Evolutionary conservation across 2,797 vertebrate genomes (phyloP).

Genomic region (Cyprinodon diabolis): DNA sequence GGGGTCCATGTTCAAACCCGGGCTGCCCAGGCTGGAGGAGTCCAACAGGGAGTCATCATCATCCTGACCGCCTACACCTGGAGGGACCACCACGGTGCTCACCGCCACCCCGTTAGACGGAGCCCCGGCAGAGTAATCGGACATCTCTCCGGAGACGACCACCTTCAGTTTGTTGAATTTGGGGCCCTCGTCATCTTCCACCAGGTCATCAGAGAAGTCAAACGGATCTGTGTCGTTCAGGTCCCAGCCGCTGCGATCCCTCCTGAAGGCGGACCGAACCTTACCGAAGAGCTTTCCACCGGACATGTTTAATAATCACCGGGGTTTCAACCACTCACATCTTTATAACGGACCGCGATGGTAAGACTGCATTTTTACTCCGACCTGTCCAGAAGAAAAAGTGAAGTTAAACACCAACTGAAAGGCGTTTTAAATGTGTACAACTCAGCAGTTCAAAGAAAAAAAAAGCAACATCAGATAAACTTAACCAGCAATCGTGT

Average conservation of each 20-base stretch:
- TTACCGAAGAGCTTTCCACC: conserved; percentile 70
- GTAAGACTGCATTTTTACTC: not conserved
- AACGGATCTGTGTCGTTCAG: conserved; percentile 89
- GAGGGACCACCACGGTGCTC: conserved; percentile 78
- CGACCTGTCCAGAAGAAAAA: conserved; percentile 9
- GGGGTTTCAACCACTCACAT: conserved; percentile 35
- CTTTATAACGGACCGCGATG: not conserved
- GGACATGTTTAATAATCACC: conserved; percentile 64
- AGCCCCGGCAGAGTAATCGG: conserved; percentile 71
- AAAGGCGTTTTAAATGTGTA: not conserved
- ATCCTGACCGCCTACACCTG: conserved; percentile 62
- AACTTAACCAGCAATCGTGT: not conserved
- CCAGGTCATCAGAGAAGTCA: conserved; percentile 84
- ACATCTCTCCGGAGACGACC: conserved; percentile 88
- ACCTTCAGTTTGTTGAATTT: conserved; percentile 90
- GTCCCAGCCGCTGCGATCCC: conserved; percentile 78
- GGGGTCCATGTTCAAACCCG: conserved; percentile 75
- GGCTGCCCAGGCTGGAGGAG: conserved; percentile 65
- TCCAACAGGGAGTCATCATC: conserved; percentile 88
- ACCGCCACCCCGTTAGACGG: conserved; percentile 75
- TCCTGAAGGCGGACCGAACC: conserved; percentile 75
- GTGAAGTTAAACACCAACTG: not conserved
- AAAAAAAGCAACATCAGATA: rapidly evolving
- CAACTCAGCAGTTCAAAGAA: not conserved
- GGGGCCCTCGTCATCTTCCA: conserved; percentile 83